These are phyloP conservation scores for Amblyjoppa fuscipennis DNA, from an alignment of 2,888 invertebrate species.

Conservation along the genomic window DNA sequence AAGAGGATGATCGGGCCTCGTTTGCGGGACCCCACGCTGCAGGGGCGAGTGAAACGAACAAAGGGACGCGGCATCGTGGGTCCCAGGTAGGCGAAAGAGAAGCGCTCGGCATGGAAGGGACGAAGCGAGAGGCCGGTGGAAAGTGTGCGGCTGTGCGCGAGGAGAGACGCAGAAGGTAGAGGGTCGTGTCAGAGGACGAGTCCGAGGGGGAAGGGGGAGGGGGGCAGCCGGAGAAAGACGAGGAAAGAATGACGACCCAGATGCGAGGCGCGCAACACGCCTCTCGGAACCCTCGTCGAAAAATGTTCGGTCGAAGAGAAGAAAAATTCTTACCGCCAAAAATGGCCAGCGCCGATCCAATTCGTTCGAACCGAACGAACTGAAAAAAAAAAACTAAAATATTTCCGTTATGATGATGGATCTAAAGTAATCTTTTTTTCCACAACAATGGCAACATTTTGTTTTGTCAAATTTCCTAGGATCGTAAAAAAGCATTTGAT, in stretches of 20 bases:
- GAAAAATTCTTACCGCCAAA: conserved; percentile 29
- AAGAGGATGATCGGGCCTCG: conserved; percentile 36
- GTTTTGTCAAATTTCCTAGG: too few relatives aligned
- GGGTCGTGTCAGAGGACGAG: conserved; percentile 51
- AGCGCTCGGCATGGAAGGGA: conserved; percentile 10
- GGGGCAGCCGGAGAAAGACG: conserved; percentile 29
- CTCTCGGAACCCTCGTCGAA: background rate
- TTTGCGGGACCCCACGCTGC: conserved; percentile 44
- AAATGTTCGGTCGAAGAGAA: conserved; percentile 15
- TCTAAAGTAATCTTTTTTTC: too few relatives aligned
- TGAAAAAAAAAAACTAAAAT: too few relatives aligned
- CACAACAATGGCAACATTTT: too few relatives aligned
- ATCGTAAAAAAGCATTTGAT: too few relatives aligned
- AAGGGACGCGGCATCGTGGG: conserved; percentile 73
- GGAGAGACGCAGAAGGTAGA: conserved; percentile 31
- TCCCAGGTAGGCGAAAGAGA: conserved; percentile 55
- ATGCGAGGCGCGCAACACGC: conserved; percentile 66
- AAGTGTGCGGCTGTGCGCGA: conserved; percentile 13
- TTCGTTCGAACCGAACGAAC: background rate
- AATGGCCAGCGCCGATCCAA: conserved; percentile 56
- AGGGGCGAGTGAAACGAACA: conserved; percentile 71
- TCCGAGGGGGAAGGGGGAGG: conserved; percentile 32
- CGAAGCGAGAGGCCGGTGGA: conserved; percentile 3
- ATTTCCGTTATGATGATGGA: too few relatives aligned
- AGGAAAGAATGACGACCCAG: conserved; percentile 74